phyloP scores from a whole-genome alignment of 2,888 invertebrate genomes.

The Drosophila mimica region DNA sequence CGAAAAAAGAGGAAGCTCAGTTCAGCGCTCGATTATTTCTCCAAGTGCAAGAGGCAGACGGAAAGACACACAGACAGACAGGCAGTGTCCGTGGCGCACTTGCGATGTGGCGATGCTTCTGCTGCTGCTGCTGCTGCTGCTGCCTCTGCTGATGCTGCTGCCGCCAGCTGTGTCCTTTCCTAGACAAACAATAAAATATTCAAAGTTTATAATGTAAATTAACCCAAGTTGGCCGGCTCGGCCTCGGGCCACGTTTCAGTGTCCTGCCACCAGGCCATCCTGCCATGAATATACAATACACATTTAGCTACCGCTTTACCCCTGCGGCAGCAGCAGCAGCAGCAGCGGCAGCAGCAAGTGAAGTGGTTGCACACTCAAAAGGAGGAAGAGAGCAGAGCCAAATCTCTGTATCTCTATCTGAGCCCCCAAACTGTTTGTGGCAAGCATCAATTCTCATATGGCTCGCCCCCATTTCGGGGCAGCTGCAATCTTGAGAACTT shows the following conservation, averaged over 20 bases:
- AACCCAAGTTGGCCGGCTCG: constrained; percentile 72
- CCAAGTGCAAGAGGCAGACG: not conserved
- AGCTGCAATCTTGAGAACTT: constrained; percentile 36
- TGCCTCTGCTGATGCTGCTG: constrained; percentile 28
- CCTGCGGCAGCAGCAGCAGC: not conserved
- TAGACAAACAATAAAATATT: constrained; percentile 77
- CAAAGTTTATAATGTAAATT: constrained; percentile 80
- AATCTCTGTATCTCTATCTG: constrained; percentile 25
- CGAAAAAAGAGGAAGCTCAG: not conserved
- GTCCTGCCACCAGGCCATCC: constrained; percentile 37
- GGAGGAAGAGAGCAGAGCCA: not conserved
- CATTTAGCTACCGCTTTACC: constrained; percentile 9
- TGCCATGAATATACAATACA: constrained; percentile 73
- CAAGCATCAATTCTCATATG: constrained; percentile 62
- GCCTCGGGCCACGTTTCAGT: constrained; percentile 60
- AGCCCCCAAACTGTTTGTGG: constrained; percentile 40
- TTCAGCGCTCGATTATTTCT: not conserved
- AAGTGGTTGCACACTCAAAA: constrained; percentile 4
- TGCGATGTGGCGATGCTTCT: constrained; percentile 6
- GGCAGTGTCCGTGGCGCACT: constrained; percentile 6
- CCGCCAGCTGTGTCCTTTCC: constrained; percentile 70
- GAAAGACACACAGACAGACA: not conserved
- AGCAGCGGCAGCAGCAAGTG: constrained; percentile 1
- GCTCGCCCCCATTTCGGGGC: constrained; percentile 31
- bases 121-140: not conserved